Evolutionary conservation across 2,113 vertebrate genomes (phyloP).

Genomic region (Holacanthus passer): DNA sequence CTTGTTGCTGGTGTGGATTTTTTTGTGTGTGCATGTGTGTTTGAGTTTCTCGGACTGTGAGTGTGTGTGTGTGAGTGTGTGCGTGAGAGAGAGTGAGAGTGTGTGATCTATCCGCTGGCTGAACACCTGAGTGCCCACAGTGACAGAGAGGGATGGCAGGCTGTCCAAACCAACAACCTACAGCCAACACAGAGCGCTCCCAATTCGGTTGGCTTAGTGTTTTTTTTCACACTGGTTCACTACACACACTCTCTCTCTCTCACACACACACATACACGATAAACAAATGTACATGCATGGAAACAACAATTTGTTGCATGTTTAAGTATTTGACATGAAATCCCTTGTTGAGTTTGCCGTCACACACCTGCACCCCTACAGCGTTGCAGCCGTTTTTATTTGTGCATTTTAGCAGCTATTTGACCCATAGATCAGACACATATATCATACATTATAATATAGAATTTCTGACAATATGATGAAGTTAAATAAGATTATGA

Average conservation of each 20-base stretch:
- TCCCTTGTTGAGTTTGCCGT: slow-evolving; percentile 1
- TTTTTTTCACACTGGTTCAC: slow-evolving; percentile 56
- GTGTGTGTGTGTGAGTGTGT: background rate
- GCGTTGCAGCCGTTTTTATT: slow-evolving; percentile 11
- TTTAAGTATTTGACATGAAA: slow-evolving; percentile 34
- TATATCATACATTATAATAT: background rate
- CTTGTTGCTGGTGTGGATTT: slow-evolving; percentile 23
- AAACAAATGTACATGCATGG: slow-evolving; percentile 33
- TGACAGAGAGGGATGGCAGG: slow-evolving; percentile 66
- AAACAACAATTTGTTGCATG: slow-evolving; percentile 27
- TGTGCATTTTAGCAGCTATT: background rate
- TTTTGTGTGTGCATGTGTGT: background rate
- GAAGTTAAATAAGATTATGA: background rate
- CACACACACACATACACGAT: background rate
- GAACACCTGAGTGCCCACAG: slow-evolving; percentile 71
- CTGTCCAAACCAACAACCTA: slow-evolving; percentile 68
- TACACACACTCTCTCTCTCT: slow-evolving; percentile 48
- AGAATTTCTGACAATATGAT: background rate
- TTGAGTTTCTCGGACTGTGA: background rate
- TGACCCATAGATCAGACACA: background rate
- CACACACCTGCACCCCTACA: slow-evolving; percentile 18
- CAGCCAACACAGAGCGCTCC: slow-evolving; percentile 45
- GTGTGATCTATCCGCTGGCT: slow-evolving; percentile 61
- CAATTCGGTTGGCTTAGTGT: slow-evolving; percentile 53
- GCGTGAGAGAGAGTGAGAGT: slow-evolving; percentile 4